phyloP scores from a whole-genome alignment of 92 coral and sea anemone genomes.

The Meandrina meandrites region DNA sequence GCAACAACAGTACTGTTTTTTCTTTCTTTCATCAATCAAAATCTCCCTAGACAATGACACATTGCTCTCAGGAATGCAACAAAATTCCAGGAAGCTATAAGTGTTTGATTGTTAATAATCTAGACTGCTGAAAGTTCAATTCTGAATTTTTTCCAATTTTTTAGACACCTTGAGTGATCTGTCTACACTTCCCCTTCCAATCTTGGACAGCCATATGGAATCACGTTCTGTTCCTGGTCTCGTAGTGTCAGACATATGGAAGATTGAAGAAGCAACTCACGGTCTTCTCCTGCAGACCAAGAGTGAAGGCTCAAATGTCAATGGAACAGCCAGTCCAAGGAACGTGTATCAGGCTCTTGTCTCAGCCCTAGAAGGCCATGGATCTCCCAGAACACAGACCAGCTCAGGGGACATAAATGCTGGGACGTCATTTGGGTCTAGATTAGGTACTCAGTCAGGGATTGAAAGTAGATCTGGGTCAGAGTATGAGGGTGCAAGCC shows the following conservation, averaged over 20 bases:
- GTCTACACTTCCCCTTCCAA: constrained; percentile 78
- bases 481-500: constrained; percentile 50
- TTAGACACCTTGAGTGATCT: constrained; percentile 79
- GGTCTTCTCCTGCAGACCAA: constrained; percentile 71
- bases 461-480: constrained; percentile 48
- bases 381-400: constrained; percentile 52
- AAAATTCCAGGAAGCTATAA: neutral
- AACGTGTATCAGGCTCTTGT: constrained; percentile 77
- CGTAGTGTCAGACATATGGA: constrained; percentile 79
- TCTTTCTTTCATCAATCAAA: neutral
- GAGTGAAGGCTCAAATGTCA: constrained; percentile 86
- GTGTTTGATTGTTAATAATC: neutral
- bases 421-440: constrained; percentile 45
- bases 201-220: constrained; percentile 79
- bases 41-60: neutral
- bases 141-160: neutral
- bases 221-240: constrained; percentile 89
- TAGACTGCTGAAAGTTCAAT: neutral
- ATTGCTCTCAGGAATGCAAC: neutral
- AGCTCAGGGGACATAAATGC: constrained; percentile 56
- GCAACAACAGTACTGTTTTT: neutral
- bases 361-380: constrained; percentile 72
- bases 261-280: constrained; percentile 44
- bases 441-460: constrained; percentile 33
- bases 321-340: constrained; percentile 66